phyloP scores from a whole-genome alignment of 2,888 invertebrate genomes.

The Linnaemya vulpina region DNA sequence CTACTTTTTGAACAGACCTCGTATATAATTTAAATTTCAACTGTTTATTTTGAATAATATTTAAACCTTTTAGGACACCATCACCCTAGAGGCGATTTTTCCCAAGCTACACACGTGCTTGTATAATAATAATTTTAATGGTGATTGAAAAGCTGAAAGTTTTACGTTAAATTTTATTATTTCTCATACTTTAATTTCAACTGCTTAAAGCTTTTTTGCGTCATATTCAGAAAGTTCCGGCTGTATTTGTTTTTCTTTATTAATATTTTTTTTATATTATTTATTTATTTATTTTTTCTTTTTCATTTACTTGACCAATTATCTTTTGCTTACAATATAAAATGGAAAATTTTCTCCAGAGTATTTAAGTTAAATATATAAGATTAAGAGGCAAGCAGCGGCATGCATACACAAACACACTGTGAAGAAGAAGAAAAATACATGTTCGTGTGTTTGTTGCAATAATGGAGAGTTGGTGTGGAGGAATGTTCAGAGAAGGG shows the following conservation, averaged over 20 bases:
- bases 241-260: background rate
- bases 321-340: constrained; percentile 34
- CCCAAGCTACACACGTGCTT: background rate
- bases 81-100: background rate
- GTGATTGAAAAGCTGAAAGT: background rate
- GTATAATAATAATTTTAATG: background rate
- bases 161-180: background rate
- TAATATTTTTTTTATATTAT: background rate
- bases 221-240: background rate
- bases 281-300: background rate
- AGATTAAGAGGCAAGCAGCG: constrained; percentile 1
- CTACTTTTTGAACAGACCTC: no score
- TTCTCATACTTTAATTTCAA: background rate
- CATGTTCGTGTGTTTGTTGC: no score
- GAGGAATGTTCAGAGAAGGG: background rate
- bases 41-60: background rate
- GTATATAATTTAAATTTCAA: background rate
- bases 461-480: background rate
- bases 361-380: constrained; percentile 30
- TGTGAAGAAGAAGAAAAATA: background rate
- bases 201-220: background rate
- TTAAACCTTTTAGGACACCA: background rate
- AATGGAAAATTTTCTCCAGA: constrained; percentile 54
- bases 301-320: background rate
- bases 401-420: background rate